Evolutionary conservation across 2,888 invertebrate genomes (phyloP).

Genomic region (Schrankia costaestrigalis): DNA sequence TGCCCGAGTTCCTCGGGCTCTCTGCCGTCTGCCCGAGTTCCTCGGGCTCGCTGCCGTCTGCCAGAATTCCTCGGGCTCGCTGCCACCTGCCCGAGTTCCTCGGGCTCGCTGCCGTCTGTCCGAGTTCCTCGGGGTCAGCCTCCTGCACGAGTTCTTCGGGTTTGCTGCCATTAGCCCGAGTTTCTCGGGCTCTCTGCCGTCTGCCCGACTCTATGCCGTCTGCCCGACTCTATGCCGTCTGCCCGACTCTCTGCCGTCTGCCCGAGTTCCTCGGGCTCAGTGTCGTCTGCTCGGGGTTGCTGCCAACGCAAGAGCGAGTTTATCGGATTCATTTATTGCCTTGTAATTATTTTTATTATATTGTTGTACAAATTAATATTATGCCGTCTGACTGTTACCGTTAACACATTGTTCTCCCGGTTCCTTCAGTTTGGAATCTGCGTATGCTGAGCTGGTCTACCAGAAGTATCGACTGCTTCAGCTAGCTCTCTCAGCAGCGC

Average conservation of each 20-base stretch:
- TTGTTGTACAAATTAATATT: too few relatives aligned
- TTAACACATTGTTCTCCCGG: too few relatives aligned
- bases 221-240: not conserved
- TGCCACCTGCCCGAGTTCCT: not conserved
- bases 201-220: not conserved
- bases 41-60: not conserved
- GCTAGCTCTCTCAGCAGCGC: too few relatives aligned
- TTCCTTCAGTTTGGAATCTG: too few relatives aligned
- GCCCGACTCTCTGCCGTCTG: not conserved
- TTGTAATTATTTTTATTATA: too few relatives aligned
- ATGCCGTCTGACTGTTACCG: too few relatives aligned
- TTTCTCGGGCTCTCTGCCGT: not conserved
- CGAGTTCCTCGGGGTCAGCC: not conserved
- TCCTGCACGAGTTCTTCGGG: not conserved
- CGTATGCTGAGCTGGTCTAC: too few relatives aligned
- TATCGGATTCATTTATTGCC: too few relatives aligned
- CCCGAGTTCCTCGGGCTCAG: not conserved
- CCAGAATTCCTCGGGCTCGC: not conserved
- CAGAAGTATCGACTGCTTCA: too few relatives aligned
- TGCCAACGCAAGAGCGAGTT: too few relatives aligned
- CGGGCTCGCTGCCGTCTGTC: not conserved
- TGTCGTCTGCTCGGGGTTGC: conserved; percentile 1
- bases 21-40: not conserved
- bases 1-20: too few relatives aligned
- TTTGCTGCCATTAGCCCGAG: not conserved